phyloP scores from a whole-genome alignment of 2,888 invertebrate genomes.

The Synergus umbraculus region DNA sequence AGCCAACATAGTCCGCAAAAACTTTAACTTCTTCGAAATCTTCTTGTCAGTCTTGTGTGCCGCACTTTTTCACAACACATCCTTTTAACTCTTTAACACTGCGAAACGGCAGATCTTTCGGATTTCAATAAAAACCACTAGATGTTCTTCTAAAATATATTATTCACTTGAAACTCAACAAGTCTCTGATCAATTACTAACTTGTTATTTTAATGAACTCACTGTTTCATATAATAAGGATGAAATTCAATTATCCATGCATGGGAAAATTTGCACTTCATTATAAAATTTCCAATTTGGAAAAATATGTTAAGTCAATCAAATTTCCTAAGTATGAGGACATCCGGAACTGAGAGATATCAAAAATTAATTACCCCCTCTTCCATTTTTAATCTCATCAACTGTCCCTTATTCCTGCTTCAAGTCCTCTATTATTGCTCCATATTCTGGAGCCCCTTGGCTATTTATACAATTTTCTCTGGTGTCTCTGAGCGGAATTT shows the following conservation, averaged over 20 bases:
- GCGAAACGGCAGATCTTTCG: too few species aligned
- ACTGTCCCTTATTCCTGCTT: neutral
- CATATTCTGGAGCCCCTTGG: conserved; percentile 7
- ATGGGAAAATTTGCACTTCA: too few species aligned
- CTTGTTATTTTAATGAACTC: too few species aligned
- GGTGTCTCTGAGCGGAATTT: conserved; percentile 8
- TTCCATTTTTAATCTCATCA: neutral
- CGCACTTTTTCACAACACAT: neutral
- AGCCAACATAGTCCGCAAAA: conserved; percentile 1
- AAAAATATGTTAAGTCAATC: too few species aligned
- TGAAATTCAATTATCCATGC: too few species aligned
- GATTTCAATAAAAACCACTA: too few species aligned
- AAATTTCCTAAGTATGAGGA: neutral
- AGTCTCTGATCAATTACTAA: neutral
- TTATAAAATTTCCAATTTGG: too few species aligned
- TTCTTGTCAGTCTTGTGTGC: neutral
- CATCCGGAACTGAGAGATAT: neutral
- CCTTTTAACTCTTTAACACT: neutral
- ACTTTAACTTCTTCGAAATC: conserved; percentile 18
- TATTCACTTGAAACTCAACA: too few species aligned
- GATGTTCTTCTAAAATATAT: too few species aligned
- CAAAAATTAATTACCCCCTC: neutral
- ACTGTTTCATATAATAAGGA: too few species aligned
- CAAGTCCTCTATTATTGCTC: neutral
- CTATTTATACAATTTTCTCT: conserved; percentile 21